These are phyloP conservation scores for Tenrec ecaudatus DNA, from an alignment of 2,113 vertebrate genomes.

Conservation along the genomic window DNA sequence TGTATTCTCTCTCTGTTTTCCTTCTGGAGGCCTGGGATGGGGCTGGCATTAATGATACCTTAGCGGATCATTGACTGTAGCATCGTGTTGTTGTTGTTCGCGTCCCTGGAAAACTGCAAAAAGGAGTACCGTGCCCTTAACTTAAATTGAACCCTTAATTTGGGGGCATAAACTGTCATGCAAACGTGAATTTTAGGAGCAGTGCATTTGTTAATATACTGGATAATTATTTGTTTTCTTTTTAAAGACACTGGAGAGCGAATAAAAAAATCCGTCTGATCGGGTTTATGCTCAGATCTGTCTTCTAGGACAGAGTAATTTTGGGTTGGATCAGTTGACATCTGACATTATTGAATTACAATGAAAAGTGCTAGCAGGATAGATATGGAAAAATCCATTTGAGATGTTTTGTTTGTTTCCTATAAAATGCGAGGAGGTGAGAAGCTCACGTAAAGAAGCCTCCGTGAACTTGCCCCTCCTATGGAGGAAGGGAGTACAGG, in stretches of 20 bases:
- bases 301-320: neutral
- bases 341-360: conserved; percentile 9
- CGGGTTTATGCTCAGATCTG: neutral
- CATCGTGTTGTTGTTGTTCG: neutral
- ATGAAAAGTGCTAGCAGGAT: conserved; percentile 1
- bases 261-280: neutral
- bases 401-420: neutral
- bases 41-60: neutral
- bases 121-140: neutral
- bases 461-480: neutral
- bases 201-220: neutral
- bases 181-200: conserved; percentile 36
- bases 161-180: neutral
- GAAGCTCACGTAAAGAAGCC: conserved; percentile 12
- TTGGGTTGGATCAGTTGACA: neutral
- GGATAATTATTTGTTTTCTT: neutral
- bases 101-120: conserved; percentile 2
- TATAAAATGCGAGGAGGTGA: conserved; percentile 15
- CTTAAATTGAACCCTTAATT: neutral
- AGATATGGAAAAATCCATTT: neutral
- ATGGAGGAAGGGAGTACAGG: neutral
- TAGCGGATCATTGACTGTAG: neutral
- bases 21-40: neutral
- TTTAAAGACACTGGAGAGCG: too few species aligned
- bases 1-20: neutral